phyloP scores from a whole-genome alignment of 2,888 invertebrate genomes.

The Anoncus sp. region DNA sequence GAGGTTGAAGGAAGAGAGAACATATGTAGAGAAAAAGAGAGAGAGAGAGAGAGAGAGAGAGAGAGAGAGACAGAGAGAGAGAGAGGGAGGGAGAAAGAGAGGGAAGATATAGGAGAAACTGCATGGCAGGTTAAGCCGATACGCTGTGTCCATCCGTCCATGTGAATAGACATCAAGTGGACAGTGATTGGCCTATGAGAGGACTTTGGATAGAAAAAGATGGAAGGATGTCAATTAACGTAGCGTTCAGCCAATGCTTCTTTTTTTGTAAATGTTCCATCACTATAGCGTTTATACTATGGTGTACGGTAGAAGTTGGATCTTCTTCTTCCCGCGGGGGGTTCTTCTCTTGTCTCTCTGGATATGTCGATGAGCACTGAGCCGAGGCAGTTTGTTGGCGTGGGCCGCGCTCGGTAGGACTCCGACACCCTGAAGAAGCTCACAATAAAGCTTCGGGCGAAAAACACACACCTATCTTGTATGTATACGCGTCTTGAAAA shows the following conservation, averaged over 20 bases:
- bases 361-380: constrained; percentile 77
- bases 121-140: constrained; percentile 38
- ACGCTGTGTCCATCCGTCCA: constrained; percentile 22
- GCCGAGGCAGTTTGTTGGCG: constrained; percentile 76
- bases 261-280: constrained; percentile 11
- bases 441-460: constrained; percentile 78
- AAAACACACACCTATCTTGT: constrained; percentile 67
- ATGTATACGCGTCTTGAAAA: constrained; percentile 43
- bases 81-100: constrained; percentile 38
- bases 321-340: constrained; percentile 36
- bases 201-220: constrained; percentile 30
- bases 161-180: constrained; percentile 38
- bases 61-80: constrained; percentile 43
- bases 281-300: constrained; percentile 4
- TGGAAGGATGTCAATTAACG: constrained; percentile 38
- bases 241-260: background rate
- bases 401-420: constrained; percentile 82
- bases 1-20: constrained; percentile 50
- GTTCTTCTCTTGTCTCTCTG: constrained; percentile 74
- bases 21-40: constrained; percentile 58
- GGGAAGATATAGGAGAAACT: constrained; percentile 38
- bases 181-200: constrained; percentile 53
- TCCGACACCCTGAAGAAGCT: constrained; percentile 82
- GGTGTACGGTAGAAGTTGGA: constrained; percentile 25
- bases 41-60: constrained; percentile 51